Percentiles rank a stretch among this genome's conserved stretches.
These are phyloP conservation scores for Pegoplata infirma DNA, from an alignment of 2,888 invertebrate species.

Conservation along the genomic window DNA sequence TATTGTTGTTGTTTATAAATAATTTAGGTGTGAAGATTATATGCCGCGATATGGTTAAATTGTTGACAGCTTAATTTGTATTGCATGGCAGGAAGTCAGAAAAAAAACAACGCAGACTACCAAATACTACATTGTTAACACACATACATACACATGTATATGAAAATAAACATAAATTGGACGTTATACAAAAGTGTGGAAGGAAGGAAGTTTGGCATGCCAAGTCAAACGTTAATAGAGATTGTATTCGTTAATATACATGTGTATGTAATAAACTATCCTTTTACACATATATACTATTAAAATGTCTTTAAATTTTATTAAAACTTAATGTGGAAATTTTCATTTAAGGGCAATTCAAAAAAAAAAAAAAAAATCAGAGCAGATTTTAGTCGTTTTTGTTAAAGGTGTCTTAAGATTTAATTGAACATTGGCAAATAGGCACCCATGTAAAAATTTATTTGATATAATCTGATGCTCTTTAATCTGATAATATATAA, in stretches of 20 bases:
- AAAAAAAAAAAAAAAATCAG: no score
- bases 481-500: no score
- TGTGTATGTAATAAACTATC: not conserved
- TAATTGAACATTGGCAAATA: no score
- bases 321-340: no score
- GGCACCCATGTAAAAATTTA: no score
- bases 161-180: slow-evolving; percentile 32
- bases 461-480: no score
- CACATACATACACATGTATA: not conserved
- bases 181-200: slow-evolving; percentile 30
- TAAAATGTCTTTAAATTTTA: no score
- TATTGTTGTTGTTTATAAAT: slow-evolving; percentile 63
- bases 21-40: slow-evolving; percentile 67
- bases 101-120: slow-evolving; percentile 48
- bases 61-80: slow-evolving; percentile 67
- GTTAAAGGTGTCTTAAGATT: no score
- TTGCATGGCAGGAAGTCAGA: slow-evolving; percentile 61
- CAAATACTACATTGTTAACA: not conserved
- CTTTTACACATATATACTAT: not conserved
- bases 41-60: slow-evolving; percentile 66
- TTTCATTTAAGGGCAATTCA: no score
- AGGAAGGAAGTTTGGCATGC: slow-evolving; percentile 61
- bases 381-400: no score
- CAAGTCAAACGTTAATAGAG: slow-evolving; percentile 60
- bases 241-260: slow-evolving; percentile 52